Evolutionary conservation across 2,888 invertebrate genomes (phyloP).

Genomic region (Bruchidius siliquastri): DNA sequence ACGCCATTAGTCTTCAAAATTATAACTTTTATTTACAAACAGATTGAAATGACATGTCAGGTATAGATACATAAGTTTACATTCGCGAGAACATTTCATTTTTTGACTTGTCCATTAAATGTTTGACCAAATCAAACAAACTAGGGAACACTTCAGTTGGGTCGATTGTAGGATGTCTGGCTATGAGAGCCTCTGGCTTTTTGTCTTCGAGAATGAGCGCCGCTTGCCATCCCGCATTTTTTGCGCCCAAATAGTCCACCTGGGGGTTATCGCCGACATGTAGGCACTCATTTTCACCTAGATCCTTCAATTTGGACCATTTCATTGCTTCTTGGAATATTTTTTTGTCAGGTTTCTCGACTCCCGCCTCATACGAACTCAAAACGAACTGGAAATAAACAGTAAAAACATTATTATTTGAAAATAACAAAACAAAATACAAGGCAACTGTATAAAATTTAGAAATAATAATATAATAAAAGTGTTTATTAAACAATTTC

Average conservation of each 20-base stretch:
- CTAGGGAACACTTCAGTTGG: conserved; percentile 47
- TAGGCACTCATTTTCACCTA: conserved; percentile 61
- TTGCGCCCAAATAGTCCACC: conserved; percentile 76
- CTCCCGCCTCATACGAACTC: conserved; percentile 69
- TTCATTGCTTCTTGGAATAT: conserved; percentile 67
- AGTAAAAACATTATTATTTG: not conserved
- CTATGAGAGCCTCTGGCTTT: conserved; percentile 37
- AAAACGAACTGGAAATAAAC: conserved; percentile 59
- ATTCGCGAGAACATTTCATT: conserved; percentile 24
- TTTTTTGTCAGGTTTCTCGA: conserved; percentile 67
- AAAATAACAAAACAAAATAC: too few relatives aligned
- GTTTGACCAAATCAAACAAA: conserved; percentile 51
- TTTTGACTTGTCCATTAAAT: conserved; percentile 29
- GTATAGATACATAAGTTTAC: not conserved
- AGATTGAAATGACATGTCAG: not conserved
- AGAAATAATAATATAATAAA: too few relatives aligned
- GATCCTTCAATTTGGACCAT: conserved; percentile 43
- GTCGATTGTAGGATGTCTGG: conserved; percentile 47
- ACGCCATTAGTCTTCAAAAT: too few relatives aligned
- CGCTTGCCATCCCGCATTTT: conserved; percentile 71
- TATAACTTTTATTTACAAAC: too few relatives aligned
- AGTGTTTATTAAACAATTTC: too few relatives aligned
- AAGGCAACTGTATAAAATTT: too few relatives aligned
- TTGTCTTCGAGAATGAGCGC: conserved; percentile 46
- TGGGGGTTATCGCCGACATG: conserved; percentile 78